Percentiles rank a stretch among this genome's conserved stretches.
Conservation (phyloP, 2,113 vertebrate species). For the Trochalopteron elliotii region DNA sequence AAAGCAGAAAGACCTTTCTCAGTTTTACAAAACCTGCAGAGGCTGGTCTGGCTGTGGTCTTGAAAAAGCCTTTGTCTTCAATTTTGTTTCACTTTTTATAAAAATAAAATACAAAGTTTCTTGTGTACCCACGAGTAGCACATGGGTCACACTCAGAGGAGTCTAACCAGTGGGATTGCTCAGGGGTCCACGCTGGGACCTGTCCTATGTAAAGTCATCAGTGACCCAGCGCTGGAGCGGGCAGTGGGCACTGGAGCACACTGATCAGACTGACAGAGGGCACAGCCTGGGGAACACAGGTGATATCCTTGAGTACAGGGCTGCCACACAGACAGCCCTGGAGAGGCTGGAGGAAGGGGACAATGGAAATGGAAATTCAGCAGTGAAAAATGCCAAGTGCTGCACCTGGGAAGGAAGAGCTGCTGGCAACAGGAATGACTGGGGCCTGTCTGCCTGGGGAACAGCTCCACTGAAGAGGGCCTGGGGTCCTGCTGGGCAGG, state of each 20-base stretch:
- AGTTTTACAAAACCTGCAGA: background rate
- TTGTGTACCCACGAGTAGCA: background rate
- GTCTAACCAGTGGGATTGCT: background rate
- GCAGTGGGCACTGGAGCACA: accelerated
- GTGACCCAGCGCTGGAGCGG: accelerated
- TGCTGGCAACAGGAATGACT: accelerated
- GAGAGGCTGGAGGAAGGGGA: background rate
- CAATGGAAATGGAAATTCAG: background rate
- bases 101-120: background rate
- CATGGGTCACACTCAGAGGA: background rate
- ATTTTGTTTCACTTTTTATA: background rate
- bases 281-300: background rate
- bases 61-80: background rate
- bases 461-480: background rate
- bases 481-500: background rate
- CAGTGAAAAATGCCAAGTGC: background rate
- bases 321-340: background rate
- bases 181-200: background rate
- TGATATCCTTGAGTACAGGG: background rate
- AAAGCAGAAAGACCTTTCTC: background rate
- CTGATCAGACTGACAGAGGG: background rate
- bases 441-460: background rate
- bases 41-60: background rate
- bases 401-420: background rate
- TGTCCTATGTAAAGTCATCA: background rate